Base-by-base conservation (phyloP, 64 coral and sea anemone species). In the Exaiptasia diaphana region DNA sequence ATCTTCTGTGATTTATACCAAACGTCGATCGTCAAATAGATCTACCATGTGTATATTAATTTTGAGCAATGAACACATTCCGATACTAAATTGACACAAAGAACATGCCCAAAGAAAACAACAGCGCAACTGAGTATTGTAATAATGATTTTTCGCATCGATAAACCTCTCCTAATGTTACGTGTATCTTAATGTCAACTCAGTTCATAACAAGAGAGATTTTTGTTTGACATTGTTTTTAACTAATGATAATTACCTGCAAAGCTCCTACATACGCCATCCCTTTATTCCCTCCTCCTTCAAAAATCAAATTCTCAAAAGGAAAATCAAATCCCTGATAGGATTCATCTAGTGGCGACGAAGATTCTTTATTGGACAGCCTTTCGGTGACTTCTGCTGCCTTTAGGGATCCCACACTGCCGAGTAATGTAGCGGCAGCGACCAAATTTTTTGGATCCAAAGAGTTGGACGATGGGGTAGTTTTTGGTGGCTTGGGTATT, bases 251-350 rank as follows among this genome's bases (percentile, higher is more conserved):
- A 18, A 72, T 75, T 46, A 99, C 95, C 95, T 99, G 85, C 25
- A 99, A 78, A 0, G 69, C 95, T 53, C 95, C 95, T 38, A 99
- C 95, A 68, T 99, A 99, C 5, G 95, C 95, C 95, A 99, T 99
- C 60, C 95, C 95, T 61, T 99, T 99, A 52, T 85, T 99, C 4
- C 95, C 95, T 10, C 95, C 95, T 10, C 95, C 95, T 86, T 99
- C 95, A 63, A 99, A 99, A 41, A 99, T 85, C 4, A 99, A 35
- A 67, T 99, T 99, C 40, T 99, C 95, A 61, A 99, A 99, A 36
- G 75, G 90, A 63, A 95, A 95, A 1, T 50, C 39, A 31, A 73
- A 79, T 13, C 80, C 85, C 57, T 78, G 44, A 15, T 95, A 95
- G 2, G 80, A 6, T 2, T 89, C 91, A 50, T 89, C 79, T 41